Percentiles rank a stretch among this genome's conserved stretches.
Conservation (phyloP, 2,888 invertebrate species). For the Hesperia comma region DNA sequence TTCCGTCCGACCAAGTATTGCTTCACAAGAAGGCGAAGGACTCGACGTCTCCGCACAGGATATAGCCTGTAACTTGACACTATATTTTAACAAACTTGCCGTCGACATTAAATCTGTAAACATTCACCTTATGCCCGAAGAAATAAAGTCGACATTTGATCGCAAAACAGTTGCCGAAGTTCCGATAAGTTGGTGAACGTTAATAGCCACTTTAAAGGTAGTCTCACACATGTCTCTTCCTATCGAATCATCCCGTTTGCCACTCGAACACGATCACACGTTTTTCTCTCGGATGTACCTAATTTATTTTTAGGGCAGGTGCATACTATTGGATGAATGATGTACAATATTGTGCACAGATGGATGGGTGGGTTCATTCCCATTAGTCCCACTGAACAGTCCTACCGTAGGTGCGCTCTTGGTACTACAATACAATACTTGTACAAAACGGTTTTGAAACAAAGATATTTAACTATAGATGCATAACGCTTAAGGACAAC, state of each 20-base stretch:
- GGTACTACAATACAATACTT: too few species aligned
- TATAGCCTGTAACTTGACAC: constrained; percentile 48
- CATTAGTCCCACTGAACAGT: too few species aligned
- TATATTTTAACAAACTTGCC: constrained; percentile 33
- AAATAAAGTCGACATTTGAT: constrained; percentile 24
- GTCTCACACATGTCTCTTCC: constrained; percentile 40
- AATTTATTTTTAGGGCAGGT: constrained; percentile 61
- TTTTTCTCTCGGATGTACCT: constrained; percentile 60
- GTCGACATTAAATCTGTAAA: neutral
- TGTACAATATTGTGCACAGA: neutral
- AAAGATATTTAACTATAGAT: too few species aligned
- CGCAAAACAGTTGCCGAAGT: neutral
- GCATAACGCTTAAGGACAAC: too few species aligned
- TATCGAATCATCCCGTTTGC: constrained; percentile 30
- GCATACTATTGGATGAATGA: constrained; percentile 35
- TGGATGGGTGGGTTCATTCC: too few species aligned
- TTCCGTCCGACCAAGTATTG: constrained; percentile 30
- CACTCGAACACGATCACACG: constrained; percentile 61
- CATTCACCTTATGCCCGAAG: neutral
- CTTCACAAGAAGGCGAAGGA: constrained; percentile 35
- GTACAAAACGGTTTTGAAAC: too few species aligned
- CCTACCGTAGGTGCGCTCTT: neutral
- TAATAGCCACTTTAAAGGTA: constrained; percentile 40
- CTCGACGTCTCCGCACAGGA: constrained; percentile 43
- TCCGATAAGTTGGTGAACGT: constrained; percentile 30